A percentile compares a stretch with the other conserved stretches of the same genome.
Evolutionary conservation across 2,797 vertebrate genomes (phyloP).

Genomic region (Ara ararauna): DNA sequence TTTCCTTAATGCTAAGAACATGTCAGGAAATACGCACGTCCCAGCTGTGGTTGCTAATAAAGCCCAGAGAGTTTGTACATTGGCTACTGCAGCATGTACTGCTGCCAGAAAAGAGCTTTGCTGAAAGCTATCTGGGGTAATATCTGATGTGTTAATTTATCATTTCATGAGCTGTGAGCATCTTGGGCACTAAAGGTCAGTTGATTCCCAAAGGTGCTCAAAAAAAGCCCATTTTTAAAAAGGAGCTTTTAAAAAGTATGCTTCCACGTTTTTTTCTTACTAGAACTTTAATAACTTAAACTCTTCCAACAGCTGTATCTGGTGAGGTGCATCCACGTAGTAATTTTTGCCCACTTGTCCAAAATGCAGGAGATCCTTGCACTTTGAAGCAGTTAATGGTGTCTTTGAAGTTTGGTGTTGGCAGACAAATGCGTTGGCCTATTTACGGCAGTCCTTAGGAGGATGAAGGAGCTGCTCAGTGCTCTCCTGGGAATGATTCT

Average conservation of each 20-base stretch:
- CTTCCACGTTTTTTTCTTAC: background rate
- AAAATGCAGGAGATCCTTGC: background rate
- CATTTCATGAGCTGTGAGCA: background rate
- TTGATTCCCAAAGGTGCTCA: background rate
- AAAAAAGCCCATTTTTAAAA: background rate
- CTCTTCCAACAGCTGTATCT: background rate
- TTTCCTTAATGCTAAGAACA: background rate
- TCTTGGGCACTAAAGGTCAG: background rate
- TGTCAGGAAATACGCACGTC: rapidly evolving
- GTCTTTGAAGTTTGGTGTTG: background rate
- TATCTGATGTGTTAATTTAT: background rate
- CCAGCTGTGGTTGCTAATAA: background rate
- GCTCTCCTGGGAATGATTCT: background rate
- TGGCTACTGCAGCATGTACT: background rate
- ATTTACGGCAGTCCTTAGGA: background rate
- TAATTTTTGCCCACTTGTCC: background rate
- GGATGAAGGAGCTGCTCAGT: background rate
- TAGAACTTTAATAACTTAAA: background rate
- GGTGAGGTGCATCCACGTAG: background rate
- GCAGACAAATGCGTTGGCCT: too few species aligned
- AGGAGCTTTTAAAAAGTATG: background rate
- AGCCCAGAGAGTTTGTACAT: background rate
- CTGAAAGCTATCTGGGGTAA: background rate
- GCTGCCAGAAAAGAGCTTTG: background rate
- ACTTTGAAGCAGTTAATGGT: background rate